Percentiles rank a stretch among this genome's conserved stretches.
These are phyloP conservation scores for Neostethus bicornis DNA, from an alignment of 2,797 vertebrate genomes.

Conservation along the genomic window DNA sequence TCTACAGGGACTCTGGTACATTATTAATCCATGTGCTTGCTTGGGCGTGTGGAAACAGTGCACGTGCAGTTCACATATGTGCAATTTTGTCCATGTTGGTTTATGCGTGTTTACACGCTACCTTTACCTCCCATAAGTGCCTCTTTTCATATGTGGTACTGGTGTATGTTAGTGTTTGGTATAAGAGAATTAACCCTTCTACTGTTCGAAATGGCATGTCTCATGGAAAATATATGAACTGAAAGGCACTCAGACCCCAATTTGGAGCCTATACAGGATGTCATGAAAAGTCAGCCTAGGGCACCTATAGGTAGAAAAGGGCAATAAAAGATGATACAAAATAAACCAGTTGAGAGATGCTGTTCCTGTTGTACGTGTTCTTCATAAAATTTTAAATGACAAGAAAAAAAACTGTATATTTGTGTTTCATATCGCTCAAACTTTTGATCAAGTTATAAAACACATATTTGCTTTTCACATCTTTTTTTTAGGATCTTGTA, in stretches of 20 bases:
- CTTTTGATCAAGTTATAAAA: neutral
- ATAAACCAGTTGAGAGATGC: neutral
- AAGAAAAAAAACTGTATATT: neutral
- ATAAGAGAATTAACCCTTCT: neutral
- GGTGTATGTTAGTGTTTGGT: conserved; percentile 5
- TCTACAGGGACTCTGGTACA: conserved; percentile 66
- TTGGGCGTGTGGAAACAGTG: conserved; percentile 37
- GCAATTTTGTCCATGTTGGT: neutral
- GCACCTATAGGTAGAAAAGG: neutral
- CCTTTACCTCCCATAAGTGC: neutral
- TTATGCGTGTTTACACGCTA: neutral
- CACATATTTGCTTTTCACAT: neutral
- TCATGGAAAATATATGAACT: neutral
- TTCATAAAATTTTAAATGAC: neutral
- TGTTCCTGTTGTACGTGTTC: neutral
- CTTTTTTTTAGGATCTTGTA: neutral
- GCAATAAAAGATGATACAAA: neutral
- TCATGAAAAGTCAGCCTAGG: neutral
- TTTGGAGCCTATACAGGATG: too few species aligned
- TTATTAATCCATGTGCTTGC: conserved; percentile 69
- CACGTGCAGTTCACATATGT: conserved; percentile 3
- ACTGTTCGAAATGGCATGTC: neutral
- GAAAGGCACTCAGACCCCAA: neutral
- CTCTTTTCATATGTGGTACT: neutral
- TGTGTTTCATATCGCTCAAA: neutral